Conservation (phyloP, 2,113 vertebrate species). For the Rhea pennata region DNA sequence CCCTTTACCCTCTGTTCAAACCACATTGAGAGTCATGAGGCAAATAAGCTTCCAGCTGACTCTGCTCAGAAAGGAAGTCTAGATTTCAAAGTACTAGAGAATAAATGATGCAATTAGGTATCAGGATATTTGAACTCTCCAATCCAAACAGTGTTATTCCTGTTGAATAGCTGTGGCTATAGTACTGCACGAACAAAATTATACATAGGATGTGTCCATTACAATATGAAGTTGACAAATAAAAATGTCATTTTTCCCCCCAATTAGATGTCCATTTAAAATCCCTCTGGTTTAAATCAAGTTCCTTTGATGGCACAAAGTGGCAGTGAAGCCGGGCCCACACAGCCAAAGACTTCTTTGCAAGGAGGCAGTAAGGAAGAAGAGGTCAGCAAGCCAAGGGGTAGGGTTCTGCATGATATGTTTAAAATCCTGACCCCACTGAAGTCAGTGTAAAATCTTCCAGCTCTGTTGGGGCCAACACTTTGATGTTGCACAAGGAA, state of each 20-base stretch:
- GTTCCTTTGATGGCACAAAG: background rate
- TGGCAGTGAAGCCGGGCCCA: background rate
- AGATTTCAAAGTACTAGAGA: background rate
- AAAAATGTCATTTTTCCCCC: background rate
- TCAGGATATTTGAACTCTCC: background rate
- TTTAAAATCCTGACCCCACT: background rate
- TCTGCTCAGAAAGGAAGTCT: conserved; percentile 19
- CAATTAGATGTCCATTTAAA: background rate
- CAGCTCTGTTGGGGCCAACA: background rate
- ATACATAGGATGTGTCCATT: background rate
- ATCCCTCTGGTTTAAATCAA: background rate
- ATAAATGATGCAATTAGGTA: conserved; percentile 15
- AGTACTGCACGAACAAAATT: background rate
- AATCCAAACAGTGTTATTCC: background rate
- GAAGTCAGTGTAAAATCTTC: background rate
- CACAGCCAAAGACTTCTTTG: background rate
- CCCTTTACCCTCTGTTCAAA: background rate
- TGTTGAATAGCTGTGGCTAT: background rate
- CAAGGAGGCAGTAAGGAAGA: background rate
- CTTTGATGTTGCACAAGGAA: background rate
- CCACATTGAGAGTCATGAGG: background rate
- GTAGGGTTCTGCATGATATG: background rate
- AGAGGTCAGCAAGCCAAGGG: too few relatives aligned
- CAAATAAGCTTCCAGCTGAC: conserved; percentile 24
- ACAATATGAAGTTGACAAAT: background rate